These are phyloP conservation scores for Cloeon dipterum DNA, from an alignment of 2,888 invertebrate genomes.

Conservation along the genomic window DNA sequence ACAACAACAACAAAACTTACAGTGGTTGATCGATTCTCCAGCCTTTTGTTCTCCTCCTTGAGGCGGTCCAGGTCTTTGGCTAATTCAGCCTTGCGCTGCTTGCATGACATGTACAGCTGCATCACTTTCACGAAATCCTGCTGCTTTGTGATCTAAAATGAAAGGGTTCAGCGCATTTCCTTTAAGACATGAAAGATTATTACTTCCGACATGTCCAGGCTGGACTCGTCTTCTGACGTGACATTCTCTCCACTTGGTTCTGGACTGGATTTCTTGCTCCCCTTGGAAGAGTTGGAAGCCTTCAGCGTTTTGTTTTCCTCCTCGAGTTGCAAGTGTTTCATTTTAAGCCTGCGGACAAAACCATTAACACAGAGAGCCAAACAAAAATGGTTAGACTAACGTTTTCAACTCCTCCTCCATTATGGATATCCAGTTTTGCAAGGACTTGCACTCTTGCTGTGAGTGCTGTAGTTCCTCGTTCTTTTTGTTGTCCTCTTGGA, in stretches of 20 bases:
- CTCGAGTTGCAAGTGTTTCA: not conserved
- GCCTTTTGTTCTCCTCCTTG: slow-evolving; percentile 1
- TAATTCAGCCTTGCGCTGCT: not conserved
- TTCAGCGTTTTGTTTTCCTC: not conserved
- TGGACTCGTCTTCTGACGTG: too few relatives aligned
- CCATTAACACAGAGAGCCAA: too few relatives aligned
- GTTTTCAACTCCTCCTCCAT: not conserved
- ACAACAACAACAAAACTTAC: too few relatives aligned
- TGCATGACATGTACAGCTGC: not conserved
- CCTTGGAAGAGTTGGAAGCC: not conserved
- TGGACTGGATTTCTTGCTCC: too few relatives aligned
- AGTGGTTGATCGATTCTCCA: not conserved
- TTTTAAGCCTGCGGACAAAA: not conserved
- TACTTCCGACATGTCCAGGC: too few relatives aligned
- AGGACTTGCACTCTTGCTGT: not conserved
- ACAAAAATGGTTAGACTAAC: not conserved
- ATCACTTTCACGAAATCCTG: not conserved
- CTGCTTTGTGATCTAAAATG: too few relatives aligned
- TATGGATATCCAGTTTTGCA: not conserved
- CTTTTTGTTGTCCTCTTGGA: slow-evolving; percentile 5
- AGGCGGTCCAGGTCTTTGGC: not conserved
- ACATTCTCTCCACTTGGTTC: too few relatives aligned
- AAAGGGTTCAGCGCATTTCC: too few relatives aligned
- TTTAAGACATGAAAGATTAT: too few relatives aligned
- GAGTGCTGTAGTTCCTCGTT: not conserved